These are phyloP conservation scores for Adoxophyes honmai DNA, from an alignment of 1,140 invertebrate species.

Conservation along the genomic window DNA sequence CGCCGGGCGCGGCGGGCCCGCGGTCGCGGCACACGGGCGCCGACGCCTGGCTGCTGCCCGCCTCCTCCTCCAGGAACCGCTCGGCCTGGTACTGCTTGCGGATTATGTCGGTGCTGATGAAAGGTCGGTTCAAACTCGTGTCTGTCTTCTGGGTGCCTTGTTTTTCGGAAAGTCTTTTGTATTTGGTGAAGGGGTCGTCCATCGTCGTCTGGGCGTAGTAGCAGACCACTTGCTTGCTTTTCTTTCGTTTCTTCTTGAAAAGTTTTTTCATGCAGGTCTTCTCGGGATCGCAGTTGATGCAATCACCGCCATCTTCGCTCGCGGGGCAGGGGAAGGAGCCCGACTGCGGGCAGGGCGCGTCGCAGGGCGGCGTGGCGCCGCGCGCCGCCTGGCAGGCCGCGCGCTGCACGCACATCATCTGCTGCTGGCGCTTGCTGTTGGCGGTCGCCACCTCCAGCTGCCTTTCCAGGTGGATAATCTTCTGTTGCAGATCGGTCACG, in stretches of 20 bases:
- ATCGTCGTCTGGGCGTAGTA: constrained; percentile 5
- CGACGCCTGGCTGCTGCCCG: constrained; percentile 43
- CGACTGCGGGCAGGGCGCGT: no score
- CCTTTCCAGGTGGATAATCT: constrained; percentile 51
- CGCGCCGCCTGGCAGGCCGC: not conserved
- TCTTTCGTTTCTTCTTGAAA: not conserved
- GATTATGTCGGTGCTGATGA: constrained; percentile 27
- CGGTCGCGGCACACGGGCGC: constrained; percentile 52
- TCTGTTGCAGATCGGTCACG: constrained; percentile 62
- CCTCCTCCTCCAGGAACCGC: constrained; percentile 33
- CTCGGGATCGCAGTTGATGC: no score
- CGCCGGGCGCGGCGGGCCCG: not conserved
- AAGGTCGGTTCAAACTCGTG: constrained; percentile 23
- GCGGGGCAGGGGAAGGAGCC: no score
- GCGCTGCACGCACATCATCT: not conserved
- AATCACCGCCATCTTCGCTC: no score
- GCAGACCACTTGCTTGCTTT: not conserved
- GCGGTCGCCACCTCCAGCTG: constrained; percentile 35
- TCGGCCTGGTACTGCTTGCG: constrained; percentile 46
- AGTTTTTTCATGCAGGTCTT: no score
- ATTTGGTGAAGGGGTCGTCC: not conserved
- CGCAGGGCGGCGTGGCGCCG: not conserved
- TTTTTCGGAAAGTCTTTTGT: not conserved
- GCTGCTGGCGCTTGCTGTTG: constrained; percentile 4
- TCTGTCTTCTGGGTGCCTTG: constrained; percentile 9